Conservation (phyloP, 2,888 invertebrate genomes). For the Nemoura dubitans region DNA sequence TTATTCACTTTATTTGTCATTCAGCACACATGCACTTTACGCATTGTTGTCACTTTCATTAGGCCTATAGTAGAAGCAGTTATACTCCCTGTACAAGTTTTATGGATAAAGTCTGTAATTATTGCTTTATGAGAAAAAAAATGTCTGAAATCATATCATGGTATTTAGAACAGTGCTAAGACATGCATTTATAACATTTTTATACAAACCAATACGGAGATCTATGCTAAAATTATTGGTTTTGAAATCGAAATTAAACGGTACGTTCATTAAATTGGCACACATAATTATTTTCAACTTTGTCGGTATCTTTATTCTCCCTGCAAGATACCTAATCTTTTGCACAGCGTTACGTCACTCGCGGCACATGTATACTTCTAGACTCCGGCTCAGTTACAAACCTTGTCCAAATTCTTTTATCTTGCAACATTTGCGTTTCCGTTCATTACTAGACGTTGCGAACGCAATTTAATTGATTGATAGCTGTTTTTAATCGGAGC, state of each 20-base stretch:
- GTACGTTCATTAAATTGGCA: neutral
- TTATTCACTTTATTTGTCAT: conserved; percentile 35
- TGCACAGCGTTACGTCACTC: neutral
- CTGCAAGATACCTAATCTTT: neutral
- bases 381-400: neutral
- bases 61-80: neutral
- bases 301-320: neutral
- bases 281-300: neutral
- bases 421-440: conserved; percentile 12
- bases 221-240: neutral
- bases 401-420: neutral
- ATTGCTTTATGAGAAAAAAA: neutral
- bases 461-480: neutral
- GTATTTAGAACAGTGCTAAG: conserved; percentile 29
- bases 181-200: neutral
- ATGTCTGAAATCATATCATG: conserved; percentile 17
- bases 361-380: neutral
- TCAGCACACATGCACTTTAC: conserved; percentile 27
- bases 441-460: neutral
- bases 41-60: conserved; percentile 21
- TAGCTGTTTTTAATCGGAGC: neutral
- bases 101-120: conserved; percentile 9
- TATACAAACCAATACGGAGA: neutral
- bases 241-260: conserved; percentile 12
- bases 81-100: conserved; percentile 23